Conservation (phyloP, 2,888 invertebrate genomes). For the Tiliacea citrago region DNA sequence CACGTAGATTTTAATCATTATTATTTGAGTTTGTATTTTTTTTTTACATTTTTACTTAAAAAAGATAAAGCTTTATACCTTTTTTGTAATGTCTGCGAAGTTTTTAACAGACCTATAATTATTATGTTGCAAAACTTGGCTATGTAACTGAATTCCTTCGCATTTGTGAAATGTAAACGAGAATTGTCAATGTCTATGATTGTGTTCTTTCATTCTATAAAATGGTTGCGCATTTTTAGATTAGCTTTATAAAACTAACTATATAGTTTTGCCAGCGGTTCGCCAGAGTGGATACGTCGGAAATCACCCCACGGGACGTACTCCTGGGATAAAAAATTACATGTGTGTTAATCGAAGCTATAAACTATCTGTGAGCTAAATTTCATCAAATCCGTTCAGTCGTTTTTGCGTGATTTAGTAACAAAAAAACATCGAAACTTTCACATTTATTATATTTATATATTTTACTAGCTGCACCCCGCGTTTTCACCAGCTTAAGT, state of each 20-base stretch:
- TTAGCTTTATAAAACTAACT: not conserved
- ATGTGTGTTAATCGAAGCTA: not conserved
- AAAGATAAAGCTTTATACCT: slow-evolving; percentile 49
- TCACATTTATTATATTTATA: not conserved
- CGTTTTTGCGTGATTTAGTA: not conserved
- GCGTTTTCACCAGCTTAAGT: too few species aligned
- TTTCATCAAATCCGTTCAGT: not conserved
- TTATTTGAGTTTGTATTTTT: slow-evolving; percentile 53
- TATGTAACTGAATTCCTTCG: slow-evolving; percentile 56
- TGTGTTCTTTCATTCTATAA: slow-evolving; percentile 18
- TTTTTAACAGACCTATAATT: slow-evolving; percentile 62
- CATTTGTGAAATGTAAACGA: slow-evolving; percentile 58
- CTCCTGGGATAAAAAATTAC: not conserved
- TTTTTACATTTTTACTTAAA: slow-evolving; percentile 36
- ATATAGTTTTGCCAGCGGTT: not conserved
- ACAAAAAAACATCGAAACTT: not conserved
- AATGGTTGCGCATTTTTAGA: not conserved
- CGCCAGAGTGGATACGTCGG: rapidly evolving
- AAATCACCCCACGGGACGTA: not conserved
- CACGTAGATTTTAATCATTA: slow-evolving; percentile 68
- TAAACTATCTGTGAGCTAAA: not conserved
- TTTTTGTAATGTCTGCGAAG: slow-evolving; percentile 65
- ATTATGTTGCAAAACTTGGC: slow-evolving; percentile 58
- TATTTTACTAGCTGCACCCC: not conserved
- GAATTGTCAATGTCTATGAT: slow-evolving; percentile 42